Base-by-base conservation (phyloP, 2,888 invertebrate genomes). In the Clanis bilineata region DNA sequence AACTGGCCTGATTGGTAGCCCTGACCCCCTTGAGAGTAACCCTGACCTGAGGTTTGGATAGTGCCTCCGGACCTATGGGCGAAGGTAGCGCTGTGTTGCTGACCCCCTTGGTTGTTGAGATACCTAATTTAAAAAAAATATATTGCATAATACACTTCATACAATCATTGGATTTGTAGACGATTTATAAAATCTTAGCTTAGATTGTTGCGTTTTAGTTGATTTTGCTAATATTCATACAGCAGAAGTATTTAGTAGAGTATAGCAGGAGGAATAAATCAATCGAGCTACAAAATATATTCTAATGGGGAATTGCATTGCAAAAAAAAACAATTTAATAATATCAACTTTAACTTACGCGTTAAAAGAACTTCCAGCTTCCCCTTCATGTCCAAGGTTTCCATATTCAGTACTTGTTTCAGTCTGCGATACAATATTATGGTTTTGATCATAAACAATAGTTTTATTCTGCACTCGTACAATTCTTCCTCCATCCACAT, bases 401-500 rank as follows among this genome's bases (percentile, higher is more conserved):
- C 83, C 85, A 64, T 88, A 93, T 62, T 93, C 93, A 0, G 93
- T 93, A 65, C 93, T 93, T 0, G 84, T 85, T 69, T 94, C 93
- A 2, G 87, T 82, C 69, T 90, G 83, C 0, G 92, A 91, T 28
- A 88, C 78, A 6, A 93, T 87, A 44, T 89, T 90, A 61, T 89
- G 84, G 60, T 92, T 89, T 22, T 82, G 82, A 64, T 90, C 87
- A 51, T 88, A 86, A 1, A 88, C 70, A 41, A 84, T 78, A 0
- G 88, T 88, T 65, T 72, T 84, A 59, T 91, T 91, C 68, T 72
- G 86, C 1, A 83, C 69, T 54, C 72, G 79, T 0, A 85, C 81
- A 1, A 89, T 66, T 55, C 79, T 76, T 0, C 83, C 83, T 41
- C 78, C 82, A 45, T 72, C 69, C 0, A 71, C 72, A 22, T 76